Evolutionary conservation across 1,140 invertebrate species (phyloP), one percentile per base, ranked within the genome.

Genomic region (Atta cephalotes): DNA sequence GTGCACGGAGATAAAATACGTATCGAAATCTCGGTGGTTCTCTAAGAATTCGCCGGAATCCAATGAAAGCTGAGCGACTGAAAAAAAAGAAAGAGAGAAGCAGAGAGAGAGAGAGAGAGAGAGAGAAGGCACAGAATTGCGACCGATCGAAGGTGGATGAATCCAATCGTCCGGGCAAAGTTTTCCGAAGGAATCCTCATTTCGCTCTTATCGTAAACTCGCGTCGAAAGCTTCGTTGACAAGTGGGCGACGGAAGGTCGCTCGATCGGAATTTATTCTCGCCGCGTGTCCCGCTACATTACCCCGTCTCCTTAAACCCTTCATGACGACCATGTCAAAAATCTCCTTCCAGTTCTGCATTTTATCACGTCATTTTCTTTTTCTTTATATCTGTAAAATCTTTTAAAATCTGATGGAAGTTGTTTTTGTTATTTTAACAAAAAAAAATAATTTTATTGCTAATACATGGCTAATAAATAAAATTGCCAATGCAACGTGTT

Each of bases 191-290:
- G 70, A 84, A 84, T 84, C 80, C 70, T 84, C 80, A 84, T 84
- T 84, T 84, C 70, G 70, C 70, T 62, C 70, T 84, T 84, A 84
- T 84, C 80, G 80, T 84, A 84, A 84, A 84, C 80, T 84, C 70
- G 56, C 80, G 56, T 84, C 25, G 80, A 84, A 76, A 84, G 80
- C 80, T 84, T 56, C 70, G 80, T 84, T 84, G 80, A 84, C 80
- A 84, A 84, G 80, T 84, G 70, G 80, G 70, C 56, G 70, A 84
- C 39, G 80, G n/a, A 84, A 84, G 70, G 28, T 76, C 58, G 39
- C 39, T 28, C 80, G 39, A 84, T 87, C 88, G 79, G 70, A 90
- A 90, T 90, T 90, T 90, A 90, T 90, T 90, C 89, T 31, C 62
- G 49, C 85, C 88, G 76, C 89, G 89, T 87, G 89, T 85, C 65